phyloP scores from a whole-genome alignment of 2,797 vertebrate genomes.

The Margarornis squamiger region DNA sequence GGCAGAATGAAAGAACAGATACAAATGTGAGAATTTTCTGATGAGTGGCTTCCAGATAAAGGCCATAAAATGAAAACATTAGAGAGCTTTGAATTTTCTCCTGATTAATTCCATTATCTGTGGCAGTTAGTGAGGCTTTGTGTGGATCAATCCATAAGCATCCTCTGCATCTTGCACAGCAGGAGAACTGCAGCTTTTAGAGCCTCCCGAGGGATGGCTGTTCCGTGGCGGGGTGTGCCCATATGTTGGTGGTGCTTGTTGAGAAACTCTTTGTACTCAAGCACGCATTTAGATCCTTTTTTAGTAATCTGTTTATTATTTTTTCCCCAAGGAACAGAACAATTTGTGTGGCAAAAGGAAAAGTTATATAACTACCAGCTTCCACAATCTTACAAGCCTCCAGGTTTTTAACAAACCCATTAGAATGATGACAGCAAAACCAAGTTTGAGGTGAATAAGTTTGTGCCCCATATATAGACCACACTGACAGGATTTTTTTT shows the following conservation, averaged over 20 bases:
- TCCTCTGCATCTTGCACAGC: background rate
- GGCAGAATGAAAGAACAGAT: background rate
- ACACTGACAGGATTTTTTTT: background rate
- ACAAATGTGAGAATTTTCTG: background rate
- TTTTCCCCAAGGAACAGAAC: conserved; percentile 33
- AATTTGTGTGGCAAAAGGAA: conserved; percentile 23
- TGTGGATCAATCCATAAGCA: background rate
- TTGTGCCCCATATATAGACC: background rate
- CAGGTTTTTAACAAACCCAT: background rate
- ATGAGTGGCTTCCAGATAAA: background rate
- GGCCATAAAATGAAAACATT: background rate
- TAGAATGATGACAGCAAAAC: background rate
- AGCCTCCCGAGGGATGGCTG: background rate
- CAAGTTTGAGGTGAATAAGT: background rate
- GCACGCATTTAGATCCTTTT: background rate
- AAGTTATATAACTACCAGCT: background rate
- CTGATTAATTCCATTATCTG: background rate
- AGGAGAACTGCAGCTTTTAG: background rate
- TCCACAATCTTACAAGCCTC: background rate
- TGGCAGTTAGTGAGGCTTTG: background rate
- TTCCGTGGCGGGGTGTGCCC: background rate
- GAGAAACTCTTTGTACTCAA: conserved; percentile 44
- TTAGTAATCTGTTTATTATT: conserved; percentile 27
- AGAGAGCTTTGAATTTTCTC: background rate
- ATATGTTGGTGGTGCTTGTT: background rate